phyloP scores from a whole-genome alignment of 2,888 invertebrate species.

The Theodoxus fluviatilis region DNA sequence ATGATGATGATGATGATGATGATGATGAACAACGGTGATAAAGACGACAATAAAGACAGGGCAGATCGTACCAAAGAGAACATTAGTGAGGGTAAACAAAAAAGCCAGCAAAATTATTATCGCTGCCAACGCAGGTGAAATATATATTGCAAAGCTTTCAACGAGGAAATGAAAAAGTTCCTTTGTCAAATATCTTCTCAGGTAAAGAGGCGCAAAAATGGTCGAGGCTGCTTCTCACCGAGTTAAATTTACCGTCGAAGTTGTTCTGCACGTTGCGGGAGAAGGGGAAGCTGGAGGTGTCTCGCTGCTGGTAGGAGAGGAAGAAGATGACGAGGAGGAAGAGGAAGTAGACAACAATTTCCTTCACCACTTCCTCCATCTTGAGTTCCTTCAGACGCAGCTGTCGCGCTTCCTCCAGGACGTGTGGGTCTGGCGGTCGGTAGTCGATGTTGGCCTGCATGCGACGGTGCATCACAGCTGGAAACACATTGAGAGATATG shows the following conservation, averaged over 20 bases:
- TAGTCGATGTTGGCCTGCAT: conserved; percentile 50
- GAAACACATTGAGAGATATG: conserved; percentile 13
- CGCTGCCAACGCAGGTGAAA: no score
- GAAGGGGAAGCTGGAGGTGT: conserved; percentile 51
- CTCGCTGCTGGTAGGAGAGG: conserved; percentile 63
- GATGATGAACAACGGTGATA: not conserved
- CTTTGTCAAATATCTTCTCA: no score
- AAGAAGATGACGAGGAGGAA: conserved; percentile 64
- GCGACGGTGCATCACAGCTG: conserved; percentile 57
- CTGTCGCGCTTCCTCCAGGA: conserved; percentile 51
- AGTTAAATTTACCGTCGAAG: conserved; percentile 48
- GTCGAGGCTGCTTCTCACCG: conserved; percentile 37
- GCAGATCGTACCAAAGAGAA: not conserved
- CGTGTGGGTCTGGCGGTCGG: conserved; percentile 56
- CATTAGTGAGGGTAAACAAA: not conserved
- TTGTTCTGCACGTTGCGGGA: conserved; percentile 52
- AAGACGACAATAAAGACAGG: conserved; percentile 4
- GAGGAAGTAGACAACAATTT: conserved; percentile 58
- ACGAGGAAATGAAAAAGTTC: no score
- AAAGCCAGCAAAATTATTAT: not conserved
- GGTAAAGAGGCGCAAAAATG: no score
- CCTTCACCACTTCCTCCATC: conserved; percentile 63
- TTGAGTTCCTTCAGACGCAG: conserved; percentile 59
- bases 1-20: conserved; percentile 20
- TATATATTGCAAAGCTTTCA: no score